Evolutionary conservation across 2,797 vertebrate genomes (phyloP).

Genomic region (Apogon talboti): DNA sequence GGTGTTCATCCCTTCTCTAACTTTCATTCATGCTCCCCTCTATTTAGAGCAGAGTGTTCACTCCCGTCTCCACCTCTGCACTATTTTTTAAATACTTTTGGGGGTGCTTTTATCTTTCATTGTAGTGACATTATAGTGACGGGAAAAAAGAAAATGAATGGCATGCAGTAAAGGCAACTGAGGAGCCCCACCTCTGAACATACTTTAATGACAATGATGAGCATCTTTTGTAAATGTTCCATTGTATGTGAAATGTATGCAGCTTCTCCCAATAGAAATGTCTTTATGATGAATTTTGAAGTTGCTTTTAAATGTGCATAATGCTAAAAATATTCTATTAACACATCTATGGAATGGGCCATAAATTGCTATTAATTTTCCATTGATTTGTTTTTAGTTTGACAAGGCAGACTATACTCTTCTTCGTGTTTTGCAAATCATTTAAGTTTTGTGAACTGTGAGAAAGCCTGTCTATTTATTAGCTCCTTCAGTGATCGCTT

Average conservation of each 20-base stretch:
- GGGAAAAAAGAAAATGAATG: too few relatives aligned
- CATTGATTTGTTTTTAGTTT: not conserved
- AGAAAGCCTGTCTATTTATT: slow-evolving; percentile 11
- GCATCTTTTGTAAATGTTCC: slow-evolving; percentile 5
- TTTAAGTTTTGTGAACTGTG: too few relatives aligned
- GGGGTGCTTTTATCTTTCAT: too few relatives aligned
- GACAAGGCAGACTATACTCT: not conserved
- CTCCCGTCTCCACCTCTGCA: slow-evolving; percentile 24
- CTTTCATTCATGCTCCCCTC: slow-evolving; percentile 25
- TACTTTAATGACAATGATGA: slow-evolving; percentile 25
- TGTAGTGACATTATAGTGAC: too few relatives aligned
- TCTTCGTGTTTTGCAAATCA: not conserved
- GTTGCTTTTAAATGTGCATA: not conserved
- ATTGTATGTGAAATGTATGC: slow-evolving; percentile 6
- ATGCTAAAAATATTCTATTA: not conserved
- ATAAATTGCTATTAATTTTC: not conserved
- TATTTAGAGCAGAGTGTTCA: slow-evolving; percentile 44
- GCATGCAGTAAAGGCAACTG: too few relatives aligned
- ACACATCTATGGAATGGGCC: not conserved
- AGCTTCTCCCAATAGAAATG: not conserved
- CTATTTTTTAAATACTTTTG: not conserved
- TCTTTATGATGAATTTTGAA: not conserved
- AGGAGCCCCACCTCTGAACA: too few relatives aligned
- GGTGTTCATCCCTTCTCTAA: slow-evolving; percentile 50
- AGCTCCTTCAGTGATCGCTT: slow-evolving; percentile 18